Evolutionary conservation across 30 jellyfish, hydroid and myxozoan genomes (phyloP), one percentile per base, ranked within the genome.

Genomic region (Turritopsis rubra): DNA sequence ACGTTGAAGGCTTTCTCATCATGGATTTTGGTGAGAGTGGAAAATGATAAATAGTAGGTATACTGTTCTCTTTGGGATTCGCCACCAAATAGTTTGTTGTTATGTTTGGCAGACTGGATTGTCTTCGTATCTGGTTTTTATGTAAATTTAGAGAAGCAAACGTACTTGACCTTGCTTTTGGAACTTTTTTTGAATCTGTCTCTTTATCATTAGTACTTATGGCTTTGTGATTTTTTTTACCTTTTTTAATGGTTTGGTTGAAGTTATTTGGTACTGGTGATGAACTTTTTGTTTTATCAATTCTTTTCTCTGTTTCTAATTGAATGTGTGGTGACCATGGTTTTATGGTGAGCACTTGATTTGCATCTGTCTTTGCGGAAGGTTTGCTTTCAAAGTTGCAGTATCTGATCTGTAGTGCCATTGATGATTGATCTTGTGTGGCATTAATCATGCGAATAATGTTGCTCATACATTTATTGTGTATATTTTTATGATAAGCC

Each of bases 11-110:
- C 29, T 23, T 25, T 25, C 28, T 23, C 21, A 53, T 27, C 28
- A 27, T 68, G 16, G 72, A 76, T 66, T 29, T 80, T 24, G 92
- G 77, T 70, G 88, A 73, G 21, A 80, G 79, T 25, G 99, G 99
- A 53, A 20, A 93, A 21, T 84, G 22, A 71, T 72, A 81, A 25
- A 93, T 73, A 21, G 95, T 95, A 21, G 91, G 80, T 8, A 79
- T 86, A 18, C 89, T 28, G 16, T 71, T 66, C 24, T 79, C 85
- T n/a, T n/a, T 41, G 9, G 84, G 91, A 21, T 91, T 75, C 5
- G 99, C 86, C 16, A 93, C 97, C 66, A 93, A 80, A 68, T 93
- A 93, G 75, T 87, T 91, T 23, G 97, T 93, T 20, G 95, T 90
- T 0, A 89, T 90, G 77, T 85, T 90, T 0, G 99, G 99, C 8